Percentiles rank a stretch among this genome's conserved stretches.
phyloP scores from a whole-genome alignment of 2,113 vertebrate genomes.

The Mixornis gularis region DNA sequence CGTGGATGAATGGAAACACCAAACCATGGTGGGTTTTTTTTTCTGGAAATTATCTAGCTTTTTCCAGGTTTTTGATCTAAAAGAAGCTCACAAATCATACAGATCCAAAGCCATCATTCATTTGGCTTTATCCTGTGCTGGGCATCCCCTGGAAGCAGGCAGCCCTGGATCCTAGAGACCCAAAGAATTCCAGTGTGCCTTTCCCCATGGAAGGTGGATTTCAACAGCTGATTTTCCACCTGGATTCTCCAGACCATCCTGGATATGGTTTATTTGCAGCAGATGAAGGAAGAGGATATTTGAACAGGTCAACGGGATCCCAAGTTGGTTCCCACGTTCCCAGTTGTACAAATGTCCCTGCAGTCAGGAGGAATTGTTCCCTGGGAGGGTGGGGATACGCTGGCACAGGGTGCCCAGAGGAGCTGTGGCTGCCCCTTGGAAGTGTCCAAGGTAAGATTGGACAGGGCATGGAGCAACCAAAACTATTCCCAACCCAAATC shows the following conservation, averaged over 20 bases:
- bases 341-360: not conserved
- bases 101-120: not conserved
- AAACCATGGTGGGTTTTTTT: rapidly evolving
- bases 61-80: not conserved
- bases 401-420: not conserved
- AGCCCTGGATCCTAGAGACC: rapidly evolving
- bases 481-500: not conserved
- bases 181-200: not conserved
- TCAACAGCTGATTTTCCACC: rapidly evolving
- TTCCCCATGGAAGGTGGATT: not conserved
- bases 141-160: not conserved
- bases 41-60: not conserved
- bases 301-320: rapidly evolving
- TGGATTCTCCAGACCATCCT: not conserved
- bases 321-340: not conserved
- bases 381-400: rapidly evolving
- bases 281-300: not conserved
- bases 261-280: not conserved
- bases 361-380: not conserved
- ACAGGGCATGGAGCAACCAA: not conserved
- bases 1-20: rapidly evolving
- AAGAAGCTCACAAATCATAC: not conserved
- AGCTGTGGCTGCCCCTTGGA: not conserved
- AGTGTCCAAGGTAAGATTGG: rapidly evolving
- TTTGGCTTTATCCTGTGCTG: rapidly evolving